Conservation (phyloP, 2,888 invertebrate species). For the Amphipyra tragopoginis region DNA sequence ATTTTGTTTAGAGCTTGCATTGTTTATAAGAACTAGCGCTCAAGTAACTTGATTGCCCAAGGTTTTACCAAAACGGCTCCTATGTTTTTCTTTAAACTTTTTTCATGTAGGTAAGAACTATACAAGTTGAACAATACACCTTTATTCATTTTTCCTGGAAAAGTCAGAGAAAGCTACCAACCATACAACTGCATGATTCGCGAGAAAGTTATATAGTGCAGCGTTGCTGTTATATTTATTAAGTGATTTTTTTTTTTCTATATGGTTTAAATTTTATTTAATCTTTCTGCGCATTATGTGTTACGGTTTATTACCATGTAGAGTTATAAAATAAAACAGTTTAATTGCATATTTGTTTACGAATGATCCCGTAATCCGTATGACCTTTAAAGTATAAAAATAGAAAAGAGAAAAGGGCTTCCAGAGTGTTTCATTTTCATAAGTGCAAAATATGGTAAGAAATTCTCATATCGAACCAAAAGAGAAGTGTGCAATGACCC, state of each 20-base stretch:
- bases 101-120: constrained; percentile 16
- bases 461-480: constrained; percentile 39
- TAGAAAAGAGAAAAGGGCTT: too few species aligned
- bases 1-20: too few species aligned
- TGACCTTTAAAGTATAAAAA: too few species aligned
- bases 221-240: constrained; percentile 23
- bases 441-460: constrained; percentile 36
- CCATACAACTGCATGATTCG: constrained; percentile 35
- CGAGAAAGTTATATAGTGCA: constrained; percentile 16
- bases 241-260: background rate
- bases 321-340: too few species aligned
- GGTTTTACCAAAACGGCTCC: constrained; percentile 7
- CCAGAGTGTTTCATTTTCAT: constrained; percentile 21
- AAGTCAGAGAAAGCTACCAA: constrained; percentile 21
- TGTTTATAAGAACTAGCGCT: too few species aligned
- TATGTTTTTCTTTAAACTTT: constrained; percentile 33
- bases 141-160: constrained; percentile 29
- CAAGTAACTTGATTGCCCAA: too few species aligned
- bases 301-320: too few species aligned
- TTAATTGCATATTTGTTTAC: too few species aligned
- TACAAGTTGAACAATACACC: constrained; percentile 16
- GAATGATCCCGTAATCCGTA: too few species aligned
- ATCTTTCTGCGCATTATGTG: too few species aligned
- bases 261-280: too few species aligned
- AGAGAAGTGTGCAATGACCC: constrained; percentile 64